Conservation (phyloP, 2,888 invertebrate genomes). For the Lasioglossum lativentre region DNA sequence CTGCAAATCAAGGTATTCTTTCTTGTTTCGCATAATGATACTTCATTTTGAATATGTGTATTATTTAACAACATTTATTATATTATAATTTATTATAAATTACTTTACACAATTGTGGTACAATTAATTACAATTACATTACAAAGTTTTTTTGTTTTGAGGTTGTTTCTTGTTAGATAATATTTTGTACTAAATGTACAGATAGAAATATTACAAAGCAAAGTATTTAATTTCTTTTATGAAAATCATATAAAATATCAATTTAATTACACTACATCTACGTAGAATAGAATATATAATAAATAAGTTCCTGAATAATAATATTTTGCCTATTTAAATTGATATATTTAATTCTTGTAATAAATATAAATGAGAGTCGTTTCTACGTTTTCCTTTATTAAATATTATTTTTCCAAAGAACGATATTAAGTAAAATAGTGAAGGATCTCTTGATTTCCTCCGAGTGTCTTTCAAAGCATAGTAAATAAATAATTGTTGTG, state of each 20-base stretch:
- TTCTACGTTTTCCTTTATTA: not conserved
- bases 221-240: not conserved
- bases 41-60: too few species aligned
- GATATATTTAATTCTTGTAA: too few species aligned
- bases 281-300: too few species aligned
- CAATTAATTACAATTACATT: too few species aligned
- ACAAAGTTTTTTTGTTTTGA: too few species aligned
- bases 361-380: not conserved
- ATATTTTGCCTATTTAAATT: too few species aligned
- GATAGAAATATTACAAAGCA: not conserved
- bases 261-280: not conserved
- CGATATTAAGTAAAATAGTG: not conserved
- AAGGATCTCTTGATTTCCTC: not conserved
- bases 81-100: not conserved
- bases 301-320: too few species aligned
- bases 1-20: not conserved
- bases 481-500: slow-evolving; percentile 3
- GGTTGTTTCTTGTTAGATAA: not conserved
- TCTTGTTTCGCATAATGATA: not conserved
- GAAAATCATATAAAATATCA: not conserved
- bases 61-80: not conserved
- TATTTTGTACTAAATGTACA: too few species aligned
- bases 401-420: not conserved
- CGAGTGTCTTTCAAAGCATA: not conserved
- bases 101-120: too few species aligned